These are phyloP conservation scores for Peromyscus maniculatus DNA, from an alignment of 2,113 vertebrate species.

Conservation along the genomic window DNA sequence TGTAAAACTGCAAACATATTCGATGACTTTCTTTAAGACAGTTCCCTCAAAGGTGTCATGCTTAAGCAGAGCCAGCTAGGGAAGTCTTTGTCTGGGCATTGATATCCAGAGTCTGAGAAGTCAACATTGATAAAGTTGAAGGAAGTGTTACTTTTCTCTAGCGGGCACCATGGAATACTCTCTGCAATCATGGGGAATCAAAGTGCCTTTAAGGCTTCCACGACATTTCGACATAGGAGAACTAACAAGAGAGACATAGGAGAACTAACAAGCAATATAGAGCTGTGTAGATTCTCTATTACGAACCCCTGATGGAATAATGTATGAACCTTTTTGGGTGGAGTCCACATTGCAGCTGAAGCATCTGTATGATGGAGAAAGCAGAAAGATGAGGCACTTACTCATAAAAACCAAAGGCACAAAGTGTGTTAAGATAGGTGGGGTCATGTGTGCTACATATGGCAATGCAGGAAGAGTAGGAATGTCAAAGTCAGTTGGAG, in stretches of 20 bases:
- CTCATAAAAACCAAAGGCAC: neutral
- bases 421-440: neutral
- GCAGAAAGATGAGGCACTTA: neutral
- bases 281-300: too few relatives aligned
- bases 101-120: neutral
- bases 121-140: neutral
- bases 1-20: neutral
- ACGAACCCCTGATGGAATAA: neutral
- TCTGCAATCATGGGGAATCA: neutral
- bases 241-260: neutral
- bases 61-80: neutral
- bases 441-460: neutral
- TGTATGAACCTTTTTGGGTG: neutral
- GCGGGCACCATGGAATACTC: too few relatives aligned
- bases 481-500: neutral
- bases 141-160: neutral
- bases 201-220: neutral
- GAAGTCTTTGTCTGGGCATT: too few relatives aligned
- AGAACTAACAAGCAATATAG: neutral
- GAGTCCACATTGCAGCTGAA: neutral
- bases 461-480: neutral
- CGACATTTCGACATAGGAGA: neutral
- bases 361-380: neutral
- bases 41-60: neutral
- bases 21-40: neutral